Base-by-base conservation (phyloP, 2,888 invertebrate species). In the Tholera decimalis region DNA sequence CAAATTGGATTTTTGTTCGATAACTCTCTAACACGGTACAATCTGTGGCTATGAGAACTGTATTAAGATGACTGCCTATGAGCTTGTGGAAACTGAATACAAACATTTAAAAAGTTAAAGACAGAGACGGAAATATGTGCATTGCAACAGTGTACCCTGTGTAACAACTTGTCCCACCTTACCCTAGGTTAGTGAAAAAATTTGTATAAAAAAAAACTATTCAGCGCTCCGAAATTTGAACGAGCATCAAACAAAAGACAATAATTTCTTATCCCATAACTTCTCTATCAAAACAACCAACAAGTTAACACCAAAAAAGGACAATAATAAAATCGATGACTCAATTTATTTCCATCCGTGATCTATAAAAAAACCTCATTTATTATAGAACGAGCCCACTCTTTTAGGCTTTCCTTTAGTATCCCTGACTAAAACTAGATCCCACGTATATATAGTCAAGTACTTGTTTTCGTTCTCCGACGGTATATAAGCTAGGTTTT, bases 401-500 rank as follows among this genome's bases (percentile, higher is more conserved):
- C 93, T 93, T 93, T 92, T 91, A 92, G 88, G 90, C 87, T 88
- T 90, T 90, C 90, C 88, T 89, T 85, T 85, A 77, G 84, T 86
- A 85, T 91, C 91, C 92, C 92, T 84, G 88, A 77, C 91, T 92
- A 87, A 88, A 93, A 91, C 91, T 91, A 89, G 92, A 94, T 86
- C 93, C 93, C 92, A 94, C 94, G 91, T 93, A 89, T 82, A 77
- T 88, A 58, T 62, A 74, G 62, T 4, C 57, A 15, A 73, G 69
- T 80, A 90, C 90, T 89, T 91, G 92, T 93, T 92, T 91, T 88
- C 86, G 79, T 85, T 79, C 86, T 86, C 88, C 84, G 88, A 85
- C 78, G 80, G 87, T 95, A 95, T 95, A 95, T 91, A 95, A 95
- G 94, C 92, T 92, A 93, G 93, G 83, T 80, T 83, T 82, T 86